Conservation (phyloP, 2,113 vertebrate genomes). For the Zeus faber region DNA sequence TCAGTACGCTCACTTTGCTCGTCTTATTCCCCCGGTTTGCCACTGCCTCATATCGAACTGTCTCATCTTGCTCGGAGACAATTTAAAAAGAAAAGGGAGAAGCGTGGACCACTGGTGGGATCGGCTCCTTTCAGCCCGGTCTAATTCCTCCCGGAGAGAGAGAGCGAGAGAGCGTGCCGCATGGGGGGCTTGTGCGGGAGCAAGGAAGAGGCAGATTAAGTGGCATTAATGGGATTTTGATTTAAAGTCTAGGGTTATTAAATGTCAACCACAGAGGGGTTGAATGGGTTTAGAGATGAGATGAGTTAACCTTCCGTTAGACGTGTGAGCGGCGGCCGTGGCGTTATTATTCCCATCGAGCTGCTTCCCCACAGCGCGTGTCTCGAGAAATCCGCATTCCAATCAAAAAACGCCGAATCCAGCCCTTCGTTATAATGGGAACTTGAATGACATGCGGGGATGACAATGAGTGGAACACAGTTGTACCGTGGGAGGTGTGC, state of each 20-base stretch:
- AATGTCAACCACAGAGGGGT: conserved; percentile 64
- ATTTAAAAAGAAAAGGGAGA: no score
- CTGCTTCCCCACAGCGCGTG: conserved; percentile 25
- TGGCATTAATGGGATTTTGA: conserved; percentile 66
- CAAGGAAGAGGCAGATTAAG: conserved; percentile 50
- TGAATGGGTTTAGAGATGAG: conserved; percentile 60
- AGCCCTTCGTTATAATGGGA: background rate
- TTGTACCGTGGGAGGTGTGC: background rate
- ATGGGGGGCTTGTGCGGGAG: conserved; percentile 19
- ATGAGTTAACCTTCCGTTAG: conserved; percentile 49
- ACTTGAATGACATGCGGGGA: conserved; percentile 1
- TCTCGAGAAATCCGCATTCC: conserved; percentile 25
- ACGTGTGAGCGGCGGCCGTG: conserved; percentile 30
- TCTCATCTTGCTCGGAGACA: background rate
- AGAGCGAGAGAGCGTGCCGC: conserved; percentile 27
- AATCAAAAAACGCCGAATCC: conserved; percentile 41
- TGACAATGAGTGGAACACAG: background rate
- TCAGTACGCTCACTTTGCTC: background rate
- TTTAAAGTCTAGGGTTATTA: conserved; percentile 63
- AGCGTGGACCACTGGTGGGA: background rate
- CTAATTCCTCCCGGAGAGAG: conserved; percentile 38
- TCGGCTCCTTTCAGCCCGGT: conserved; percentile 11
- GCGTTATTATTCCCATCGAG: conserved; percentile 28
- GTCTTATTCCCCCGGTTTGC: background rate
- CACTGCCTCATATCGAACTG: background rate